Conservation (phyloP, 1,140 invertebrate genomes). For the Acromyrmex heyeri region DNA sequence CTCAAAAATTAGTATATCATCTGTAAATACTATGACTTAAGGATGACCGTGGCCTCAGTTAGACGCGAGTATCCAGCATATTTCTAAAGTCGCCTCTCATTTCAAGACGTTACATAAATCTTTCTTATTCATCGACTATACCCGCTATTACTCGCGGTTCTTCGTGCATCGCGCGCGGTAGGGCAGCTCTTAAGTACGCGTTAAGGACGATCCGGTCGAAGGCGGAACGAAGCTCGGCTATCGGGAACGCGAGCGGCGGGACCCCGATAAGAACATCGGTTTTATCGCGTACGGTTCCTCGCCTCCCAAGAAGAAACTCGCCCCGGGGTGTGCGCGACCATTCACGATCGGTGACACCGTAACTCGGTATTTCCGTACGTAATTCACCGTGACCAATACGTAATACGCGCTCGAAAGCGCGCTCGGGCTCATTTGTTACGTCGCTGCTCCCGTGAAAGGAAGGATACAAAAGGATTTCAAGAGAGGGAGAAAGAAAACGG, state of each 20-base stretch:
- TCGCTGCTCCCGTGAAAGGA: conserved; percentile 42
- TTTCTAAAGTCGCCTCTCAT: conserved; percentile 21
- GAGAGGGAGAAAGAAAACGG: conserved; percentile 47
- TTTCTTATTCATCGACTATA: conserved; percentile 45
- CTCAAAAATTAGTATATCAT: conserved; percentile 16
- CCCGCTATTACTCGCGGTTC: conserved; percentile 9
- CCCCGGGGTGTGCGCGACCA: conserved; percentile 32
- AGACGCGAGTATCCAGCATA: neutral
- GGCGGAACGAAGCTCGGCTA: conserved; percentile 37
- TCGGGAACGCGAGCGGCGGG: conserved; percentile 18
- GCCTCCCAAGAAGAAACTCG: conserved; percentile 70
- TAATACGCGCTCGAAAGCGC: conserved; percentile 71
- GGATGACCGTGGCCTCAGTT: conserved; percentile 15
- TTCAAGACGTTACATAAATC: conserved; percentile 43
- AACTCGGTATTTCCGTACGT: conserved; percentile 65
- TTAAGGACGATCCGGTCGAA: conserved; percentile 38
- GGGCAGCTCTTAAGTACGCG: conserved; percentile 31
- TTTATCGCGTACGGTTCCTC: conserved; percentile 61
- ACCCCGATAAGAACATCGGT: conserved; percentile 68
- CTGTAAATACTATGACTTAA: neutral
- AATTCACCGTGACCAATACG: conserved; percentile 77
- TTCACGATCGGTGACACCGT: conserved; percentile 71
- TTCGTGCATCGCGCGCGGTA: conserved; percentile 28
- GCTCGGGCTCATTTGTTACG: conserved; percentile 73
- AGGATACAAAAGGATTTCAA: conserved; percentile 47